Evolutionary conservation across 2,888 invertebrate genomes (phyloP), one percentile per base, ranked within the genome.

Genomic region (Apantesis nais): DNA sequence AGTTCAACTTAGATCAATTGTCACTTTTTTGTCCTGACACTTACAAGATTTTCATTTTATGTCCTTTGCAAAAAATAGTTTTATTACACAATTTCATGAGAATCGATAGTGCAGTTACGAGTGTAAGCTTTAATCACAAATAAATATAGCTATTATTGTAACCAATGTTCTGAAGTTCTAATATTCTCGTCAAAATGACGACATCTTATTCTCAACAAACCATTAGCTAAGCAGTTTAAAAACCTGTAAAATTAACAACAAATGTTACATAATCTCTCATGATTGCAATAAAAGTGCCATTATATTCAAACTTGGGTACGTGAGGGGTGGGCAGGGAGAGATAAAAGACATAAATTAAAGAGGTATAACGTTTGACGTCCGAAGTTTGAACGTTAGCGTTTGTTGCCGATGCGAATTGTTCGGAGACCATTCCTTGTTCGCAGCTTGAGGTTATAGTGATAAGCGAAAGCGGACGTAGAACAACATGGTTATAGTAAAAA

Each of bases 321-420:
- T 73, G 70, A 76, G 71, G 71, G 74, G 73, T 68, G 77, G 78
- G 74, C 74, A 74, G 83, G 82, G 81, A 81, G 80, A 83, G 86
- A 89, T 89, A 90, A 89, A 88, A 85, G 80, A 82, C 81, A 86
- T 88, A 89, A 90, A 87, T 88, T 88, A 83, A 72, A 78, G 78
- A 79, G 78, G 84, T 85, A 86, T 83, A 86, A 84, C 84, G 81
- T 87, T 87, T 88, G 87, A 89, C 87, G 86, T 78, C 71, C 83
- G 72, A 90, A 90, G 82, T 90, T 89, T 67, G 75, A 71, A 80
- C 88, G 86, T 90, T 88, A 89, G 81, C 84, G 84, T 81, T 82
- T 81, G 83, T 78, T 76, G 73, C 78, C 74, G 70, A 75, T 78
- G 78, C 67, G 79, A 81, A 85, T 73, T 83, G 87, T 87, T 85